Percentiles rank a stretch among this genome's conserved stretches.
Conservation (phyloP, 2,113 vertebrate genomes). For the Sceloporus undulatus region DNA sequence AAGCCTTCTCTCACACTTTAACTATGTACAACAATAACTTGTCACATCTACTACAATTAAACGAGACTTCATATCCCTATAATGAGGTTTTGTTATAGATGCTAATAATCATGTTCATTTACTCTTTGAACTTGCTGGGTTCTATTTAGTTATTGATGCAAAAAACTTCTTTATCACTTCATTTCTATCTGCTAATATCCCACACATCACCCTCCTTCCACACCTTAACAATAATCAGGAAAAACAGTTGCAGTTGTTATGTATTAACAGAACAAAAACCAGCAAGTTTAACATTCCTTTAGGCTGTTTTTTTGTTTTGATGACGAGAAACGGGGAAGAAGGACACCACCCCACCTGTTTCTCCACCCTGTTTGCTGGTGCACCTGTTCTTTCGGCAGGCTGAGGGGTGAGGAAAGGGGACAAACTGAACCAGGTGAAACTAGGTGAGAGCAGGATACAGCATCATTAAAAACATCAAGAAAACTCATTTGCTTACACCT, state of each 20-base stretch:
- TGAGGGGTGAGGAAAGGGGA: neutral
- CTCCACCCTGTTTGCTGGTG: neutral
- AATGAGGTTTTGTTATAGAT: conserved; percentile 44
- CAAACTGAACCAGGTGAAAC: conserved; percentile 30
- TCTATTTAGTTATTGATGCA: conserved; percentile 36
- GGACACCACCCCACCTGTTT: conserved; percentile 16
- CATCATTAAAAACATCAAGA: conserved; percentile 31
- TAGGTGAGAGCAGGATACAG: neutral
- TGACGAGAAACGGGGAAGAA: conserved; percentile 25
- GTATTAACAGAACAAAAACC: conserved; percentile 49
- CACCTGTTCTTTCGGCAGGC: conserved; percentile 50
- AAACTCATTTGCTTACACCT: neutral
- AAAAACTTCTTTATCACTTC: neutral
- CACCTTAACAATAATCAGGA: conserved; percentile 51
- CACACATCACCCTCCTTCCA: neutral
- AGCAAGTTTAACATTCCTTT: conserved; percentile 56
- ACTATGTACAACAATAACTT: neutral
- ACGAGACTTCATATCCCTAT: neutral
- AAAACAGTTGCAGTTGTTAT: conserved; percentile 64
- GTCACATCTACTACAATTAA: neutral
- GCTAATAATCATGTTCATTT: conserved; percentile 10
- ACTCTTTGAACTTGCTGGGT: neutral
- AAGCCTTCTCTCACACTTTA: neutral
- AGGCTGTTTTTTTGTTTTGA: conserved; percentile 58
- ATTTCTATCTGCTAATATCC: neutral